Percentiles rank a stretch among this genome's conserved stretches.
phyloP scores from a whole-genome alignment of 2,888 invertebrate genomes.

The Xylota segnis region DNA sequence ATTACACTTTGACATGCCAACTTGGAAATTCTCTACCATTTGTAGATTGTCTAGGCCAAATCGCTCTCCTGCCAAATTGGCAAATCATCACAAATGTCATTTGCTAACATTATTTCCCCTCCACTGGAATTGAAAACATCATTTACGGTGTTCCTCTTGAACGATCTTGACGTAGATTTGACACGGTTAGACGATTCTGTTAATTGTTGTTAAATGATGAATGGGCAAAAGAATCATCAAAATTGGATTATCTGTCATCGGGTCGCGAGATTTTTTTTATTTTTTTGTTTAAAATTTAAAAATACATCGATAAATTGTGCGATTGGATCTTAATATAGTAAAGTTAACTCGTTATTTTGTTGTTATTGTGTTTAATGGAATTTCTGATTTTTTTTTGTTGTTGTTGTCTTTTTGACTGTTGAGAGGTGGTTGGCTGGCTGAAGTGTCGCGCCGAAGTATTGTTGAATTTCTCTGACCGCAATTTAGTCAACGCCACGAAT shows the following conservation, averaged over 20 bases:
- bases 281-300: neutral
- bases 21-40: neutral
- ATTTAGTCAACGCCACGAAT: slow-evolving; percentile 63
- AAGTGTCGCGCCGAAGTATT: slow-evolving; percentile 20
- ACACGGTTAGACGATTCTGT: slow-evolving; percentile 32
- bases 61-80: slow-evolving; percentile 20
- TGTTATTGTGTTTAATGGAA: slow-evolving; percentile 43
- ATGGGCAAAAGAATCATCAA: slow-evolving; percentile 48
- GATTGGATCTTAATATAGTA: slow-evolving; percentile 27
- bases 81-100: slow-evolving; percentile 44
- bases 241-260: slow-evolving; percentile 55
- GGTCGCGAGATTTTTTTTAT: neutral
- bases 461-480: slow-evolving; percentile 62
- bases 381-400: slow-evolving; percentile 42
- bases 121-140: slow-evolving; percentile 1
- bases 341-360: slow-evolving; percentile 9
- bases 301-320: slow-evolving; percentile 26
- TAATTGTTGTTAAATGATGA: slow-evolving; percentile 59
- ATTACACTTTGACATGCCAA: slow-evolving; percentile 52
- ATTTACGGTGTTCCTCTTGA: slow-evolving; percentile 53
- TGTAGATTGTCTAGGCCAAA: slow-evolving; percentile 26
- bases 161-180: slow-evolving; percentile 37
- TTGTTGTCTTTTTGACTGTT: slow-evolving; percentile 12
- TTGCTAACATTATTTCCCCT: slow-evolving; percentile 17
- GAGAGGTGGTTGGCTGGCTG: slow-evolving; percentile 14